Evolutionary conservation across 2,797 vertebrate genomes (phyloP), one percentile per base, ranked within the genome.

Genomic region (Neosalanx taihuensis): DNA sequence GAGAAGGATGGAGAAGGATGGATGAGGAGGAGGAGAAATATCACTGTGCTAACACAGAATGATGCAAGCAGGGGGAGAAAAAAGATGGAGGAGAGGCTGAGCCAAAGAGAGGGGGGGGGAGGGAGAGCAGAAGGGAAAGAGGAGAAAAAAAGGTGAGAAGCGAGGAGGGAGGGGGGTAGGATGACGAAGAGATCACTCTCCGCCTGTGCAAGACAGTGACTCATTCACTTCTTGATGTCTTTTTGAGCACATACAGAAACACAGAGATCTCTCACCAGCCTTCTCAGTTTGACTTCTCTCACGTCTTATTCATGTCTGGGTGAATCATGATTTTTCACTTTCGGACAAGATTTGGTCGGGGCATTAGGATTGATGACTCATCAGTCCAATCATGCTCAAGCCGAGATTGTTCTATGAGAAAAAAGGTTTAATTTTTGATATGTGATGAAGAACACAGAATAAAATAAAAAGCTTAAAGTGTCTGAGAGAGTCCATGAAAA

Each of bases 111-210:
- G 67, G 64, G 64, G 67, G 20, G 51, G 23, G 72, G 49, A 35
- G 13, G 76, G 75, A 66, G 72, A 71, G 74, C 69, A 74, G 35
- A 56, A 67, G 35, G 31, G 58, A 65, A 17, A 15, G 31, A 57
- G 10, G 6, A 18, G 5, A 46, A 23, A 26, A 33, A n/a, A 65
- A 56, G 51, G 18, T 17, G 51, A 23, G 23, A 31, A 56, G 0
- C 9, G 46, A 30, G 64, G 15, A 59, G 15, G 33, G 1, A 57
- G 3, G 23, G 4, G 29, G 57, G 20, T 15, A 18, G 29, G 18
- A 17, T 2, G n/a, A 5, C 13, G 26, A 41, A 63, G 20, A 53
- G 37, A 57, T 29, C 58, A 29, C 23, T 60, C 58, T 60, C 23
- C 58, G 20, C 58, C 58, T 56, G 58, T 30, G 58, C 23, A 41